These are phyloP conservation scores for Radopholus similis DNA, from an alignment of 1,140 invertebrate species.

Conservation along the genomic window DNA sequence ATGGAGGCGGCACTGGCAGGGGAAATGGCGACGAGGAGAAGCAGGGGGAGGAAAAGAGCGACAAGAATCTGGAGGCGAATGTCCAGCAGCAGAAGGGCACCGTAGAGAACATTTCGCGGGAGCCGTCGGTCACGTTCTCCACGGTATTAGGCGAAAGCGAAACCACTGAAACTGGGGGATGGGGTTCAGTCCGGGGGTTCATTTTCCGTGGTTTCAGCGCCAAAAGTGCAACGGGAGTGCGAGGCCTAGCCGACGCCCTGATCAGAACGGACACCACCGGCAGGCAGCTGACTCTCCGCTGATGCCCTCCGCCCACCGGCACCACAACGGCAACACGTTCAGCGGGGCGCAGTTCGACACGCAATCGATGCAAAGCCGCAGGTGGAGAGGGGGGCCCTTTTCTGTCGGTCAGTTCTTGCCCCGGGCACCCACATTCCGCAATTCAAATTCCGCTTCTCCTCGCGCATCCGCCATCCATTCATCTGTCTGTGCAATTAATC, in stretches of 20 bases:
- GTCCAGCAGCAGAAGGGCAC: not conserved
- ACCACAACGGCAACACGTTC: not conserved
- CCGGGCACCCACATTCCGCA: not conserved
- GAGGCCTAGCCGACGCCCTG: not conserved
- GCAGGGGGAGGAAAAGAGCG: not conserved
- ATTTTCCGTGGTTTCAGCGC: not conserved
- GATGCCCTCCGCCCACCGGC: not conserved
- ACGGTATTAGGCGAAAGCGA: constrained; percentile 4
- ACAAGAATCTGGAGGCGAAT: not conserved
- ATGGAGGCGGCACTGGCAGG: not conserved
- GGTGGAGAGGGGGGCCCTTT: not conserved
- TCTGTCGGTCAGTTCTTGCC: not conserved
- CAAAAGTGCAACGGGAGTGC: not conserved
- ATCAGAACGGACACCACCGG: not conserved
- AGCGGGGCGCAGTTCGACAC: not conserved
- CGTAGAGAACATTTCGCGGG: constrained; percentile 4
- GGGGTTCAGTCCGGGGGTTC: too few species aligned
- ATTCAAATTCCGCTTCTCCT: too few species aligned
- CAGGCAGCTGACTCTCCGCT: not conserved
- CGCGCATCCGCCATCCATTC: too few species aligned
- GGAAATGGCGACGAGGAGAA: not conserved
- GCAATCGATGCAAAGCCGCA: not conserved
- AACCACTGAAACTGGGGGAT: too few species aligned
- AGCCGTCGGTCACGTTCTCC: constrained; percentile 1
- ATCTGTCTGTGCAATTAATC: too few species aligned